Evolutionary conservation across 1,140 invertebrate species (phyloP).

Genomic region (Trachymyrmex cornetzi): DNA sequence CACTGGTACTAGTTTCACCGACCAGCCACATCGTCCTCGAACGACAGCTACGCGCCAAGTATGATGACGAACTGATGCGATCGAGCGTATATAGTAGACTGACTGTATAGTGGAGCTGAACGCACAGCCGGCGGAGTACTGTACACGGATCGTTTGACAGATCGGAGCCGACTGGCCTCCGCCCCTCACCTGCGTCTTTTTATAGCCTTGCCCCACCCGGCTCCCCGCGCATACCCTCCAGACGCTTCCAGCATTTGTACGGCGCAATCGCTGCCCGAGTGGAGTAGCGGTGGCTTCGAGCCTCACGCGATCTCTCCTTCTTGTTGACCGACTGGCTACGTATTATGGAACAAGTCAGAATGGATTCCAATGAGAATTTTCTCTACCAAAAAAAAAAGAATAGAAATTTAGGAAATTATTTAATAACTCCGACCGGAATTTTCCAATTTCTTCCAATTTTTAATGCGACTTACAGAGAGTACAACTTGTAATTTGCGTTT

Average conservation of each 20-base stretch:
- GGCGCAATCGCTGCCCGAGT: slow-evolving; percentile 82
- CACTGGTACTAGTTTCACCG: slow-evolving; percentile 49
- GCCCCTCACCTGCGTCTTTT: slow-evolving; percentile 83
- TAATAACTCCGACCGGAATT: not conserved
- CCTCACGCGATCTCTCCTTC: slow-evolving; percentile 39
- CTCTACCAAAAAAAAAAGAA: no score
- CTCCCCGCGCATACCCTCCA: slow-evolving; percentile 47
- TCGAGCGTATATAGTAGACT: not conserved
- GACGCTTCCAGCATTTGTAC: slow-evolving; percentile 70
- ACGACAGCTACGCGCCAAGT: not conserved
- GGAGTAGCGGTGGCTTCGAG: slow-evolving; percentile 68
- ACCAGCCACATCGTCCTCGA: slow-evolving; percentile 51
- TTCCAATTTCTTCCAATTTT: not conserved
- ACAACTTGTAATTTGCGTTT: not conserved
- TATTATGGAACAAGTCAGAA: no score
- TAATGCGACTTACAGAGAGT: not conserved
- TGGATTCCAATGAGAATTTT: no score
- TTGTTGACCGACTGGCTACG: not conserved
- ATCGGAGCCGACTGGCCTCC: slow-evolving; percentile 83
- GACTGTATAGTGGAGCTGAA: not conserved
- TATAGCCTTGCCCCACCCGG: slow-evolving; percentile 79
- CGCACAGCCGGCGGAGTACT: not conserved
- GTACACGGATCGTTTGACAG: slow-evolving; percentile 31
- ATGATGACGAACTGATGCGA: not conserved
- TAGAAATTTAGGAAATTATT: no score